Evolutionary conservation across 2,888 invertebrate species (phyloP).

Genomic region (Fabriciana adippe): DNA sequence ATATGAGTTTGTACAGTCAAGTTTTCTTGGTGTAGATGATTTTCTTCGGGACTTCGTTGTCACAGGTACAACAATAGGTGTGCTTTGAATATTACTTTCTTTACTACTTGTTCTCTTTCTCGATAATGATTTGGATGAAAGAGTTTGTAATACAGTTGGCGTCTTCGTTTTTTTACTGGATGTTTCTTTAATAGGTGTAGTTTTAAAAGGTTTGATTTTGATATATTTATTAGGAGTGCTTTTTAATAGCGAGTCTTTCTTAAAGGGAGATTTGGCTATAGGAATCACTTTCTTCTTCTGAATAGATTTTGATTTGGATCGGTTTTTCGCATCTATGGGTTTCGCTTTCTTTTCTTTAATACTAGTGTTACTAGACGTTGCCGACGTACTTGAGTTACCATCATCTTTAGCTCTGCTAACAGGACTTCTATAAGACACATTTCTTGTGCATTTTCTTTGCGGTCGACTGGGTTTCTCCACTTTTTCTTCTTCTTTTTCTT

Average conservation of each 20-base stretch:
- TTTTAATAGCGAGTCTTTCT: slow-evolving; percentile 47
- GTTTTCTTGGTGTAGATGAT: slow-evolving; percentile 76
- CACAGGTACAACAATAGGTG: slow-evolving; percentile 44
- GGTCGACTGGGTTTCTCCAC: slow-evolving; percentile 54
- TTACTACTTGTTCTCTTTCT: slow-evolving; percentile 53
- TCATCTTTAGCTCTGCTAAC: slow-evolving; percentile 48
- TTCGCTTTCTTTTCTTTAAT: slow-evolving; percentile 45
- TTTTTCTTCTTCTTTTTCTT: slow-evolving; percentile 40
- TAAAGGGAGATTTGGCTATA: slow-evolving; percentile 54
- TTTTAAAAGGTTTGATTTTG: slow-evolving; percentile 67
- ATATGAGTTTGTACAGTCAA: slow-evolving; percentile 65
- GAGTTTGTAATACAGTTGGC: not conserved
- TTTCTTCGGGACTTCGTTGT: slow-evolving; percentile 75
- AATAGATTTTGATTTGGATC: slow-evolving; percentile 24
- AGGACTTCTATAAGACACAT: slow-evolving; percentile 65
- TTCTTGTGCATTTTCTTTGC: slow-evolving; percentile 71
- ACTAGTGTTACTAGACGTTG: slow-evolving; percentile 50
- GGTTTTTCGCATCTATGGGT: slow-evolving; percentile 30
- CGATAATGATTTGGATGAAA: slow-evolving; percentile 27
- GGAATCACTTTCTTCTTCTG: slow-evolving; percentile 23
- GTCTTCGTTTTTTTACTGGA: slow-evolving; percentile 40
- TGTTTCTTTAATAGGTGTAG: slow-evolving; percentile 60
- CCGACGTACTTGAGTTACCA: slow-evolving; percentile 47
- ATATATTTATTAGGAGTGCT: slow-evolving; percentile 57
- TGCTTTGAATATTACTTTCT: slow-evolving; percentile 47